Conservation (phyloP, 2,113 vertebrate species). For the Pollimyrus isidori region DNA sequence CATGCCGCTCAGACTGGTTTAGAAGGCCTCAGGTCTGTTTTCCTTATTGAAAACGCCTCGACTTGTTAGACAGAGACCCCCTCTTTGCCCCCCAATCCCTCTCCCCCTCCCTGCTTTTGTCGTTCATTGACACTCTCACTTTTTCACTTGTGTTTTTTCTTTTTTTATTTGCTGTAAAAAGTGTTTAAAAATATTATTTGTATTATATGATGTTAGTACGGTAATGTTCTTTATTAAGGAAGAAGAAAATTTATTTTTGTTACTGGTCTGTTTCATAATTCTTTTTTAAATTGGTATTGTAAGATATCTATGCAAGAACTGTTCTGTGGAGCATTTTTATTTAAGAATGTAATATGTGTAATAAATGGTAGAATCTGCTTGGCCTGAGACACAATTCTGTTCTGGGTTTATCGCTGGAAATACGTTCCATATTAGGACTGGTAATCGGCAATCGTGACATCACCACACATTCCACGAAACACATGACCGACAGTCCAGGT, state of each 20-base stretch:
- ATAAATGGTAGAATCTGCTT: slow-evolving; percentile 99
- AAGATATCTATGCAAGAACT: slow-evolving; percentile 99
- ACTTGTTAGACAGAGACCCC: not conserved
- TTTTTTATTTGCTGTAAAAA: slow-evolving; percentile 83
- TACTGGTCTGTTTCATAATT: slow-evolving; percentile 99
- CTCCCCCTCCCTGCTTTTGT: slow-evolving; percentile 61
- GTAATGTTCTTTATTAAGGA: slow-evolving; percentile 99
- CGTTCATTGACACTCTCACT: slow-evolving; percentile 68
- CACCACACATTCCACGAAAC: slow-evolving; percentile 6
- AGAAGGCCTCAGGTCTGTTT: slow-evolving; percentile 21
- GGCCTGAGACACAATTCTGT: slow-evolving; percentile 54
- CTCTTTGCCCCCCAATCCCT: not conserved
- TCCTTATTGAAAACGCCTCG: slow-evolving; percentile 34
- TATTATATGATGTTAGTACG: slow-evolving; percentile 99
- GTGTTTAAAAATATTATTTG: slow-evolving; percentile 98
- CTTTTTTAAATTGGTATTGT: slow-evolving; percentile 99
- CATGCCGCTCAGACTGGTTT: slow-evolving; percentile 12
- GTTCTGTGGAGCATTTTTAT: slow-evolving; percentile 99
- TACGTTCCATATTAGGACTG: not conserved
- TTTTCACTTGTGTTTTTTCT: slow-evolving; percentile 73
- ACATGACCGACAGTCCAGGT: slow-evolving; percentile 10
- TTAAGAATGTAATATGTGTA: slow-evolving; percentile 99
- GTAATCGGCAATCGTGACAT: not conserved
- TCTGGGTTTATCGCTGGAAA: slow-evolving; percentile 16
- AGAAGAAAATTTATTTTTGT: slow-evolving; percentile 99